phyloP scores from a whole-genome alignment of 2,113 vertebrate genomes.

The Caloenas nicobarica region DNA sequence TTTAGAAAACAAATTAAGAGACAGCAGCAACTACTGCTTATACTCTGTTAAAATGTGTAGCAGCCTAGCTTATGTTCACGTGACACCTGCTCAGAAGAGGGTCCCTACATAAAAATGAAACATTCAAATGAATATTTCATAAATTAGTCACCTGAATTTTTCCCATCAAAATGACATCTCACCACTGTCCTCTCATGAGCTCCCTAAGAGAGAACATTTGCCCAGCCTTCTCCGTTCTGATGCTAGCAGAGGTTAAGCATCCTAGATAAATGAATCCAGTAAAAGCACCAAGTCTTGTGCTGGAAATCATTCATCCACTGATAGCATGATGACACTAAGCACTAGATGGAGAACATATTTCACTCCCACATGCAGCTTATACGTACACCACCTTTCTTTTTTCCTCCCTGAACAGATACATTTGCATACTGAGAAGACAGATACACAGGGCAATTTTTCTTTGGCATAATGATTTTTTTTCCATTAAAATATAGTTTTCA shows the following conservation, averaged over 20 bases:
- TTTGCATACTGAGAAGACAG: neutral
- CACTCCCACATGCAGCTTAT: constrained; percentile 2
- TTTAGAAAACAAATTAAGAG: neutral
- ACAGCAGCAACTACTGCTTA: neutral
- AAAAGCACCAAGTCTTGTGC: neutral
- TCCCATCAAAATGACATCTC: neutral
- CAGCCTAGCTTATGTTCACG: neutral
- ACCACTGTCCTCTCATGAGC: accelerated
- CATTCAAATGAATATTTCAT: neutral
- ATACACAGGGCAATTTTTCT: neutral
- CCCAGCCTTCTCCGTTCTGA: neutral
- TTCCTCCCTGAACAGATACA: neutral
- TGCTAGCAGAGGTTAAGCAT: neutral
- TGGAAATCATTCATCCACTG: constrained; percentile 34
- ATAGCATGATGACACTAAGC: neutral
- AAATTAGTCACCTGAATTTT: neutral
- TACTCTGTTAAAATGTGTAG: neutral
- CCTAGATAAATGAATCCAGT: neutral
- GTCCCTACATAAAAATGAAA: neutral
- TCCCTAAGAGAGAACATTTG: neutral
- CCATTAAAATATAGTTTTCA: neutral
- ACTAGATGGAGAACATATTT: constrained; percentile 26
- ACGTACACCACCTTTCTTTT: neutral
- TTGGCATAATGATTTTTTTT: neutral
- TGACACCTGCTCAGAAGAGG: neutral